These are phyloP conservation scores for Perognathus longimembris DNA, from an alignment of 2,113 vertebrate species.

Conservation along the genomic window DNA sequence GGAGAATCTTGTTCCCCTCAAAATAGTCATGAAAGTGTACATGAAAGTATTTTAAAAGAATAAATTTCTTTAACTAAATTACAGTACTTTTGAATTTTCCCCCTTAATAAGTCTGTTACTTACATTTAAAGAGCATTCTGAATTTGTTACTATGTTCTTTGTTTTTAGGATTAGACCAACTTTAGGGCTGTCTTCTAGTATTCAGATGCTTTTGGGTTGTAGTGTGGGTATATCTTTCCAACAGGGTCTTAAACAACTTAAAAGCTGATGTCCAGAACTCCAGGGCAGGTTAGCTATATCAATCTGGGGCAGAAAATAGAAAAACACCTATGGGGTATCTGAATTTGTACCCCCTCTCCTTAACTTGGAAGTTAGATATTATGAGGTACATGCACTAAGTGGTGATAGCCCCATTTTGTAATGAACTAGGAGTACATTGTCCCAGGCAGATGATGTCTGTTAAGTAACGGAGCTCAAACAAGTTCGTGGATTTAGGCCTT, in stretches of 20 bases:
- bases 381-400: background rate
- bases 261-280: background rate
- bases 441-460: background rate
- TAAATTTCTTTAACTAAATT: constrained; percentile 69
- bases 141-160: constrained; percentile 19
- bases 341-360: background rate
- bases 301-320: background rate
- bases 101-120: constrained; percentile 32
- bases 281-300: background rate
- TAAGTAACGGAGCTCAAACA: constrained; percentile 2
- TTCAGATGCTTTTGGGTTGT: background rate
- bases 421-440: background rate
- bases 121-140: constrained; percentile 40
- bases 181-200: background rate
- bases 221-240: background rate
- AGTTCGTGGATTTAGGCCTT: background rate
- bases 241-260: background rate
- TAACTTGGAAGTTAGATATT: background rate
- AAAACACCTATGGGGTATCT: background rate
- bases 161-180: background rate
- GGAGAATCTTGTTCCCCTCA: constrained; percentile 51
- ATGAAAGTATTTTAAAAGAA: constrained; percentile 72
- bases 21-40: constrained; percentile 39
- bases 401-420: background rate
- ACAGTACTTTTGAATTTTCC: constrained; percentile 55